Evolutionary conservation across 2,113 vertebrate genomes (phyloP), one percentile per base, ranked within the genome.

Genomic region (Solea solea): DNA sequence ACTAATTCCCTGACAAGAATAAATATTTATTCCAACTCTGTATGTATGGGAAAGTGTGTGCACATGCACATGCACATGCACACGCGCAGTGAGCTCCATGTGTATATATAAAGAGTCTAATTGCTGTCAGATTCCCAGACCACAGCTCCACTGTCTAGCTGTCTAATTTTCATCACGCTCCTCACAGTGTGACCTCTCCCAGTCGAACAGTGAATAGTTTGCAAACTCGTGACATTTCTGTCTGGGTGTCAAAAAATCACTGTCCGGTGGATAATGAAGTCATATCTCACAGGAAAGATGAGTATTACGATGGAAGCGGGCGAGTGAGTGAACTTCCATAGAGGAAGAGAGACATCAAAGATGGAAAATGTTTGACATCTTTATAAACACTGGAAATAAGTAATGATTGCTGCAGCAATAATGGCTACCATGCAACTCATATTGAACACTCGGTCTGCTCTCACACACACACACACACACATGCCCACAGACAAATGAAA

Each of bases 111-210:
- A 83, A 79, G 67, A 84, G 73, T 73, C 86, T 91, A 88, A 91
- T 89, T 91, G 86, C 88, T 91, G 89, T 92, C 90, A 91, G 89
- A 90, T 91, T 86, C 81, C 80, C 79, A 85, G 74, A 81, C 73
- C 80, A 76, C 84, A 86, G 83, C 84, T 74, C 62, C 80, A 81
- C 82, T 62, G 74, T 86, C 86, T 69, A 54, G 76, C 80, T 74
- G 84, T 87, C 83, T 86, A 89, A 88, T 79, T 80, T 69, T 88
- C 84, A 86, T 89, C 86, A 86, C 62, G 42, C 84, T 83, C 75
- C 59, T 88, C 76, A 80, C 53, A 57, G 66, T 64, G 78, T 89
- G 90, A 91, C 89, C 89, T 86, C 87, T 84, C 9, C 81, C 85
- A 82, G 85, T 91, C 88, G 88, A 86, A 88, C 81, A 61, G 57